phyloP scores from a whole-genome alignment of 2,797 vertebrate species.

The Tapirus indicus region DNA sequence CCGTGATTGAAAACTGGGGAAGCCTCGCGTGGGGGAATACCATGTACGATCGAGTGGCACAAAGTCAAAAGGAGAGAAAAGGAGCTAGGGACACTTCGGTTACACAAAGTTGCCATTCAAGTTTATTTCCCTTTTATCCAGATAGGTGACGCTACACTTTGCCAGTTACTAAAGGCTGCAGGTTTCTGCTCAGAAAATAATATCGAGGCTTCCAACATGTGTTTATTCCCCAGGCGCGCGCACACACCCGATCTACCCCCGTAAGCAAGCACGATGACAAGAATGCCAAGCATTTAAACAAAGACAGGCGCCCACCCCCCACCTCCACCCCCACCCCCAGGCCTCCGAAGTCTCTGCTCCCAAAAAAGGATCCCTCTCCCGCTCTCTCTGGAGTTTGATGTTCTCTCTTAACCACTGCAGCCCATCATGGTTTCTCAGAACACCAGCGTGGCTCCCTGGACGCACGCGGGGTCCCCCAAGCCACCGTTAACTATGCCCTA shows the following conservation, averaged over 20 bases:
- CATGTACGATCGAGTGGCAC: constrained; percentile 57
- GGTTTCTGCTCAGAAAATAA: constrained; percentile 78
- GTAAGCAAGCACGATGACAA: constrained; percentile 5
- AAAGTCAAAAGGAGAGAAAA: constrained; percentile 84
- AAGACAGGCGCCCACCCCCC: constrained; percentile 51
- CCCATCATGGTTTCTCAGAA: constrained; percentile 75
- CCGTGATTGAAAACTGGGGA: neutral
- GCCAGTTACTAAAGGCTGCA: constrained; percentile 77
- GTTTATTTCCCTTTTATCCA: constrained; percentile 87
- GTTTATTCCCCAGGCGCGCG: constrained; percentile 76
- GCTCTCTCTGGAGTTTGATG: constrained; percentile 79
- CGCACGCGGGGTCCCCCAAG: neutral
- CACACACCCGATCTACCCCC: constrained; percentile 42
- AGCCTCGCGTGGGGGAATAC: constrained; percentile 45
- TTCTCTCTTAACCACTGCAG: constrained; percentile 78
- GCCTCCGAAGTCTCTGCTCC: constrained; percentile 54
- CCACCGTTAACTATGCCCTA: constrained; percentile 18
- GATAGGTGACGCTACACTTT: constrained; percentile 87
- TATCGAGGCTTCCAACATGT: constrained; percentile 79
- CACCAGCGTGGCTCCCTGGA: constrained; percentile 65
- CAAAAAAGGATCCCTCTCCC: constrained; percentile 65
- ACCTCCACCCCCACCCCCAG: neutral
- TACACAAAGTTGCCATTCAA: constrained; percentile 86
- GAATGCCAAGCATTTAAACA: constrained; percentile 77
- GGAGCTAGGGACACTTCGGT: constrained; percentile 61